Evolutionary conservation across 2,113 vertebrate species (phyloP), one percentile per base, ranked within the genome.

Genomic region (Sprattus sprattus): DNA sequence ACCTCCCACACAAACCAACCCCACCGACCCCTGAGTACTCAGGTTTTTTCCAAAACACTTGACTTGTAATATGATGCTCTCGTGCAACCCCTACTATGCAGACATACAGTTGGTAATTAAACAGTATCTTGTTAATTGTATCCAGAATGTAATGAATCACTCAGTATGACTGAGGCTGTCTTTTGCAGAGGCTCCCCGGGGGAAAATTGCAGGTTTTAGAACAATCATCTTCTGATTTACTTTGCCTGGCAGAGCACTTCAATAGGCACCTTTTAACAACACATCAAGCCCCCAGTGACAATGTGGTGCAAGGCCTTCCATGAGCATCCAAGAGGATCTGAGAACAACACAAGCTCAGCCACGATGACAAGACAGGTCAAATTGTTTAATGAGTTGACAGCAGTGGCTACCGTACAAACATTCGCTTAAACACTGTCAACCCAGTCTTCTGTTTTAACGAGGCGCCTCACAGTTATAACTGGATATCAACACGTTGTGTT

Each of bases 381-480:
- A 84, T 82, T 44, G 81, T 83, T 85, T 86, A 81, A 82, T 87
- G 81, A 84, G 82, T 82, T 81, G 87, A 82, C 81, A 20, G 54
- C 46, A 28, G 57, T 16, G n/a, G 64, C 25, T 32, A 25, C 64
- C 32, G 25, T 71, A 71, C 82, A 85, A 57, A 81, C 3, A 11
- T 67, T 45, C 47, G 84, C 84, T 88, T 78, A 87, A 84, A 78
- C 82, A 45, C 78, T 60, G 82, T 71, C 10, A 32, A 39, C 71
- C 44, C 71, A 78, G 28, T 82, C 49, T 78, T 82, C 83, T 80
- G 89, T 88, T 85, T 86, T 83, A 93, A 93, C 92, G 92, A 94
- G 89, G 90, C 87, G 85, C 80, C 54, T 86, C 82, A 81, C 90
- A 90, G 93, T 93, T 91, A 93, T 92, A 88, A 88, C 88, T 80